Conservation (phyloP, 2,888 invertebrate genomes). For the Podotricha telesiphe region DNA sequence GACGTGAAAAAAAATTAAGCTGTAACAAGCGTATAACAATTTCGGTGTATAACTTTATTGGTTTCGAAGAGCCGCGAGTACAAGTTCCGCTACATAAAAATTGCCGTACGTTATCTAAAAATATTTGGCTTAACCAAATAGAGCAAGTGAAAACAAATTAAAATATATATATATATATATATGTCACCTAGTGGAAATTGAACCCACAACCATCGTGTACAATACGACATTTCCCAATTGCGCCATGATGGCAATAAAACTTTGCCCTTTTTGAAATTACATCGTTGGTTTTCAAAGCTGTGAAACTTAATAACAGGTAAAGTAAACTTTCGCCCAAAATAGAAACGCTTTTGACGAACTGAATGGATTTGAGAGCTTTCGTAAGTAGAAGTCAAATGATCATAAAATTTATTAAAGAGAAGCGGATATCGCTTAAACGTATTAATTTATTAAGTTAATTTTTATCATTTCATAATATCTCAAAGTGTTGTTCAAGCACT, state of each 20-base stretch:
- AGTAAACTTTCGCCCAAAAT: slow-evolving; percentile 34
- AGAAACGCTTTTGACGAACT: slow-evolving; percentile 18
- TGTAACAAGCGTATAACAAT: too few relatives aligned
- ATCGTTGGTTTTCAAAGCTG: slow-evolving; percentile 32
- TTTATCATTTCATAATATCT: background rate
- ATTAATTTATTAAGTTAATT: background rate
- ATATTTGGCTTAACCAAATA: too few relatives aligned
- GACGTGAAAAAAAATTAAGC: too few relatives aligned
- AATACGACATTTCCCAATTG: background rate
- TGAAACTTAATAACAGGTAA: slow-evolving; percentile 31
- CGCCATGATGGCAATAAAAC: background rate
- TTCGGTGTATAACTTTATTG: too few relatives aligned
- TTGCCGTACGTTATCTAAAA: too few relatives aligned
- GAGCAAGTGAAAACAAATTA: too few relatives aligned
- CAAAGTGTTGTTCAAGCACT: background rate
- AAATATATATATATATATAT: too few relatives aligned
- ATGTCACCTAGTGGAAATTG: background rate
- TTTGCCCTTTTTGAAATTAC: slow-evolving; percentile 35
- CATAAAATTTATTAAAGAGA: slow-evolving; percentile 8
- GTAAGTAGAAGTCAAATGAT: slow-evolving; percentile 6
- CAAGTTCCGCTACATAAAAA: too few relatives aligned
- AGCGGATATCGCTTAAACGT: slow-evolving; percentile 12
- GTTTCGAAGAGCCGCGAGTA: too few relatives aligned
- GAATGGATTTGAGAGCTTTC: slow-evolving; percentile 25
- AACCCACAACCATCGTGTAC: background rate